These are phyloP conservation scores for Notothenia coriiceps DNA, from an alignment of 2,113 vertebrate genomes.

Conservation along the genomic window DNA sequence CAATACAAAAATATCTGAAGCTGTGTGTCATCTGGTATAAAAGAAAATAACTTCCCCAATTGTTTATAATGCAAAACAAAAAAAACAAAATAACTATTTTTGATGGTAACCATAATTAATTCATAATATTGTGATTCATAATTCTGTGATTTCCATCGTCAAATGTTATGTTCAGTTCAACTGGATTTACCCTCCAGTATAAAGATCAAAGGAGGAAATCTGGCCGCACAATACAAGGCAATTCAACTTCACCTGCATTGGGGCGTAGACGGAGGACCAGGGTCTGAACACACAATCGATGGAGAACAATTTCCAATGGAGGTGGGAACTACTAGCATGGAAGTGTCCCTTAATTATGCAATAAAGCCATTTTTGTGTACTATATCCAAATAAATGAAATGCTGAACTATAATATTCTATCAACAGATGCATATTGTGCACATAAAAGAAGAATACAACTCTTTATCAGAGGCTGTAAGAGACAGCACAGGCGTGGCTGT, in stretches of 20 bases:
- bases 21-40: not conserved
- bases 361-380: not conserved
- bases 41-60: no score
- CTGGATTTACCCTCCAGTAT: constrained; percentile 49
- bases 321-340: constrained; percentile 71
- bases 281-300: constrained; percentile 89
- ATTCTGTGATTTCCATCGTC: not conserved
- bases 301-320: constrained; percentile 89
- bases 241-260: constrained; percentile 89
- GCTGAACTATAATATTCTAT: not conserved
- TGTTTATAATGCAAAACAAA: no score
- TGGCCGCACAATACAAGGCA: constrained; percentile 79
- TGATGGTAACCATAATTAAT: no score
- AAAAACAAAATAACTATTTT: no score
- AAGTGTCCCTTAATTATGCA: not conserved
- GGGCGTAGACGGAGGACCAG: constrained; percentile 65
- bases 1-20: not conserved
- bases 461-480: constrained; percentile 42
- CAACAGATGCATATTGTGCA: constrained; percentile 90
- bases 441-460: constrained; percentile 71
- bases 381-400: not conserved
- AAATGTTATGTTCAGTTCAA: constrained; percentile 76
- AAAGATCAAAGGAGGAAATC: constrained; percentile 77
- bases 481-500: constrained; percentile 82
- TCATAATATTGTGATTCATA: no score